A percentile compares a stretch with the other conserved stretches of the same genome.
Conservation (phyloP, 2,888 invertebrate species). For the Camptogramma bilineatum region DNA sequence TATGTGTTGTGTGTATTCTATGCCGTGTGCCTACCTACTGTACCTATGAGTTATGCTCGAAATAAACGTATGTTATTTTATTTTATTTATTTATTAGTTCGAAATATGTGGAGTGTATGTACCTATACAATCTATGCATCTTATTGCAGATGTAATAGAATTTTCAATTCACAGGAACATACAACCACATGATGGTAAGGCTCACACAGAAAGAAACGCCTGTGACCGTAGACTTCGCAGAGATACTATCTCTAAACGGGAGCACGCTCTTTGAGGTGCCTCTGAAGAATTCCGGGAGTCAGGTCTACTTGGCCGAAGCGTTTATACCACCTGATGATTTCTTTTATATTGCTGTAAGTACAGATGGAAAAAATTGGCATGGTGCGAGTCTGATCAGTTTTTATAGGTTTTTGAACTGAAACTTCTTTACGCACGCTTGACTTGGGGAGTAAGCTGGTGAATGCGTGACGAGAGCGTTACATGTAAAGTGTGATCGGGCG, state of each 20-base stretch:
- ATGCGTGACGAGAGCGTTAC: no score
- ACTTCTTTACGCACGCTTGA: no score
- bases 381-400: no score
- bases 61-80: no score
- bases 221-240: constrained; percentile 61
- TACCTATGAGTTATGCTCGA: no score
- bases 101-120: neutral
- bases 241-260: constrained; percentile 65
- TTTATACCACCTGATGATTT: constrained; percentile 87
- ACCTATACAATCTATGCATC: no score
- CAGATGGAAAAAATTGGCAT: neutral
- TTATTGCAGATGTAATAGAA: neutral
- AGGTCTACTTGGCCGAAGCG: constrained; percentile 82
- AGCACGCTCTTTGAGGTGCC: constrained; percentile 72
- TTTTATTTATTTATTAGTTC: no score
- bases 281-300: constrained; percentile 49
- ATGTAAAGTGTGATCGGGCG: no score
- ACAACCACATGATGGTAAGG: constrained; percentile 72
- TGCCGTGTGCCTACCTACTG: no score
- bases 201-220: constrained; percentile 57
- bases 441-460: no score
- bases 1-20: no score
- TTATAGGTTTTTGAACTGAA: no score
- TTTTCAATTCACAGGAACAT: constrained; percentile 62
- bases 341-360: constrained; percentile 88